phyloP scores from a whole-genome alignment of 2,888 invertebrate genomes.

The Lordiphosa fenestrarum region DNA sequence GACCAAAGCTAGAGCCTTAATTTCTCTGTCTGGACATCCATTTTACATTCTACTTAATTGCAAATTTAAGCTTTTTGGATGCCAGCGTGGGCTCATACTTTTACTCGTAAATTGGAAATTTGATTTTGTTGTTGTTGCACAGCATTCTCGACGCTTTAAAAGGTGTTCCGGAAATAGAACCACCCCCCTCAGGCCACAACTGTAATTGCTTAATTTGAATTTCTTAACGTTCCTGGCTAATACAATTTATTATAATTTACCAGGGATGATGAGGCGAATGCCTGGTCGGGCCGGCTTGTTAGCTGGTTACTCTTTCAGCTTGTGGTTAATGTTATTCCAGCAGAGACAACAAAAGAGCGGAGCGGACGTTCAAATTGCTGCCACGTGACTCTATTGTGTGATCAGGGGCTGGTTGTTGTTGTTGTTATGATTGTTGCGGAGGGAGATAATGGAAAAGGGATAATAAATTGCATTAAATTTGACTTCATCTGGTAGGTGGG shows the following conservation, averaged over 20 bases:
- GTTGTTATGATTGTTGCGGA: slow-evolving; percentile 33
- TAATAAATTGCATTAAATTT: slow-evolving; percentile 80
- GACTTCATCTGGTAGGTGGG: slow-evolving; percentile 53
- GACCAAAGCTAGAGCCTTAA: too few species aligned
- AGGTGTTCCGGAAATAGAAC: not conserved
- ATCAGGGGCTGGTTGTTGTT: slow-evolving; percentile 30
- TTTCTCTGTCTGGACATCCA: too few species aligned
- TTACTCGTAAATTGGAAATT: slow-evolving; percentile 7
- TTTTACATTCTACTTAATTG: too few species aligned
- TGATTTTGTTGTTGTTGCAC: slow-evolving; percentile 26
- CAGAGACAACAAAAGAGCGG: slow-evolving; percentile 49
- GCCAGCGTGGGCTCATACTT: too few species aligned
- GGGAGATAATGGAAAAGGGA: slow-evolving; percentile 72
- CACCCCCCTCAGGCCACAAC: slow-evolving; percentile 18
- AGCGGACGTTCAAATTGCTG: slow-evolving; percentile 79
- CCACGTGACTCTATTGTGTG: slow-evolving; percentile 80
- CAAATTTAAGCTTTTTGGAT: too few species aligned
- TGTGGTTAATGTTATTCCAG: slow-evolving; percentile 56
- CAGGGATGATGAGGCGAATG: too few species aligned
- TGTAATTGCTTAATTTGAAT: slow-evolving; percentile 79
- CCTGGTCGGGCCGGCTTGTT: slow-evolving; percentile 22
- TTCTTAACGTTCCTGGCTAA: slow-evolving; percentile 54
- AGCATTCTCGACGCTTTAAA: slow-evolving; percentile 5
- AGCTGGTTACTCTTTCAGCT: slow-evolving; percentile 34
- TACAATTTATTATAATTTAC: slow-evolving; percentile 64